Conservation (phyloP, 2,113 vertebrate genomes). For the Nansenia antarctica region DNA sequence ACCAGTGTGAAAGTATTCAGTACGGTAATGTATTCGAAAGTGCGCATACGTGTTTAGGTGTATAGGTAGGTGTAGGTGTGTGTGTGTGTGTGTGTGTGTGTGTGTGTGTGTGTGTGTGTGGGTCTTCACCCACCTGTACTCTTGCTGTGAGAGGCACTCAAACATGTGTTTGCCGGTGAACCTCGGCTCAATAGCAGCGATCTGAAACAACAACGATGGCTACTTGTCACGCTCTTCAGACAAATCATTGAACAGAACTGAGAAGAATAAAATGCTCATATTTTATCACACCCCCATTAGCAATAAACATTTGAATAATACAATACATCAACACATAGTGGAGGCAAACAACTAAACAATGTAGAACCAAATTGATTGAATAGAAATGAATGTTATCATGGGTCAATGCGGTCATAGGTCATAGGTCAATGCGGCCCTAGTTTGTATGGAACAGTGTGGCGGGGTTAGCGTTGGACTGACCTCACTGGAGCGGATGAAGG, state of each 20-base stretch:
- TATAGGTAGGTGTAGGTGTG: neutral
- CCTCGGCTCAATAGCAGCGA: constrained; percentile 64
- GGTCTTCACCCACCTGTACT: constrained; percentile 78
- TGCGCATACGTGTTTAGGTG: neutral
- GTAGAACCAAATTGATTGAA: neutral
- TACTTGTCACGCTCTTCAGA: constrained; percentile 15
- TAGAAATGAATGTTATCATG: neutral
- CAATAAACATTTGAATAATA: neutral
- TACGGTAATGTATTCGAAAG: neutral
- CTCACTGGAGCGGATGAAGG: constrained; percentile 78
- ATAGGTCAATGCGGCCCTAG: too few species aligned
- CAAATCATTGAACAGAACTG: neutral
- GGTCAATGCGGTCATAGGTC: neutral
- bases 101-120: neutral
- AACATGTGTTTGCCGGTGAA: constrained; percentile 83
- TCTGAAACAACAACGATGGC: constrained; percentile 71
- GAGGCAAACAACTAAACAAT: too few species aligned
- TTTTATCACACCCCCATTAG: neutral
- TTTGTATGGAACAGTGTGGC: neutral
- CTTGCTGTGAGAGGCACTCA: constrained; percentile 82
- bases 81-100: neutral
- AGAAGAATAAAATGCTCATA: neutral
- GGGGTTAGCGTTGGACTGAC: constrained; percentile 62
- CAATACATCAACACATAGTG: too few species aligned
- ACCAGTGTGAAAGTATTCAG: too few species aligned